Conservation (phyloP, 2,888 invertebrate genomes). For the Nephrocerus scutellatus region DNA sequence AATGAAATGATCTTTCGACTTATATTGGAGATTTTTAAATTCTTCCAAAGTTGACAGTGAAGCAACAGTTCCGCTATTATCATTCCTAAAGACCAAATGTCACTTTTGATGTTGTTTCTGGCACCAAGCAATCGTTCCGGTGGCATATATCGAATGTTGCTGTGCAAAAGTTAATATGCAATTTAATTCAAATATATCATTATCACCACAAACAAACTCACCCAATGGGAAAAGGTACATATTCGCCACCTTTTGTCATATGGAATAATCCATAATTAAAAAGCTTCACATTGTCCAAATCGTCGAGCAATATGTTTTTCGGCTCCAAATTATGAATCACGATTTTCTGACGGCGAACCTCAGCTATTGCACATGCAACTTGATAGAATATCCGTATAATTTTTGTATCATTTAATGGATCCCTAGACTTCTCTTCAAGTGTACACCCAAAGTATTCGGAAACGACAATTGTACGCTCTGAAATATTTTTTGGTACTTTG, state of each 20-base stretch:
- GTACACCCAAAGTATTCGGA: slow-evolving; percentile 70
- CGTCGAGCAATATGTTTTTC: slow-evolving; percentile 74
- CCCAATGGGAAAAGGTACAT: slow-evolving; percentile 87
- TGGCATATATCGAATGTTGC: slow-evolving; percentile 70
- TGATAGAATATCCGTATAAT: slow-evolving; percentile 64
- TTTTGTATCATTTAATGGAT: slow-evolving; percentile 44
- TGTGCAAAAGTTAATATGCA: slow-evolving; percentile 33
- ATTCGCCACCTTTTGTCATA: slow-evolving; percentile 79
- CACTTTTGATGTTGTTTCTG: slow-evolving; percentile 69
- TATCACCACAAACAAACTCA: slow-evolving; percentile 40
- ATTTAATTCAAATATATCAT: neutral
- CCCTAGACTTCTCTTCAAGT: slow-evolving; percentile 52
- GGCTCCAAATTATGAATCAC: slow-evolving; percentile 74
- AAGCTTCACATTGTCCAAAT: slow-evolving; percentile 67
- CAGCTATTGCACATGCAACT: slow-evolving; percentile 63
- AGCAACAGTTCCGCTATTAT: slow-evolving; percentile 74
- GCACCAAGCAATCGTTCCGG: slow-evolving; percentile 69
- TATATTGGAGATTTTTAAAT: slow-evolving; percentile 64
- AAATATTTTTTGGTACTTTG: slow-evolving; percentile 23
- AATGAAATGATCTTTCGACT: slow-evolving; percentile 66
- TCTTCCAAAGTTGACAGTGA: slow-evolving; percentile 63
- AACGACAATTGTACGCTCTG: slow-evolving; percentile 75
- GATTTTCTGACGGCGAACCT: slow-evolving; percentile 65
- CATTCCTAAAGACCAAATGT: slow-evolving; percentile 93
- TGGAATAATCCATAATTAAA: slow-evolving; percentile 91